Evolutionary conservation across 2,888 invertebrate species (phyloP).

Genomic region (Acanthosoma haemorrhoidale): DNA sequence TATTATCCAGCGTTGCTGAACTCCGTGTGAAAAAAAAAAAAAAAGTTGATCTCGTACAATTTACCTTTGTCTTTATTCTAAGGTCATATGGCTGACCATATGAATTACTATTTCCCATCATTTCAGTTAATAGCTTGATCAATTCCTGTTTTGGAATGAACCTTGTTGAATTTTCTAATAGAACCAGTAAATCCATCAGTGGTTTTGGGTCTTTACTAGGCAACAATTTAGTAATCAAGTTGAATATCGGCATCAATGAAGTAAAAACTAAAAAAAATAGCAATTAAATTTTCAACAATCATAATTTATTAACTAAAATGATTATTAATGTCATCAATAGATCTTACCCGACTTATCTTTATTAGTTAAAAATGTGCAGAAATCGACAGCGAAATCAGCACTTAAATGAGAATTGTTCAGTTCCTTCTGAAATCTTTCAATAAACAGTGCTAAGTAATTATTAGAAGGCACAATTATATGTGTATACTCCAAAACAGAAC

Average conservation of each 20-base stretch:
- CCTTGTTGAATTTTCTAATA: not conserved
- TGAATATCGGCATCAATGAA: conserved; percentile 9
- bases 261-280: conserved; percentile 4
- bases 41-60: too few relatives aligned
- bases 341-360: conserved; percentile 15
- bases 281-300: not conserved
- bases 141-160: conserved; percentile 3
- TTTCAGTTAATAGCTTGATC: conserved; percentile 1
- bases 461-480: not conserved
- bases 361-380: not conserved
- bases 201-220: conserved; percentile 16
- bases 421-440: not conserved
- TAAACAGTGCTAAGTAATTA: not conserved
- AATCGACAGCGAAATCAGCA: not conserved
- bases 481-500: not conserved
- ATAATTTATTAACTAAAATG: not conserved
- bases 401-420: not conserved
- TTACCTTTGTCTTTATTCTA: conserved; percentile 26
- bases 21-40: too few relatives aligned
- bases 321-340: not conserved
- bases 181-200: conserved; percentile 16
- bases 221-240: not conserved
- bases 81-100: conserved; percentile 22
- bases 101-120: conserved; percentile 7
- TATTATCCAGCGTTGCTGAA: too few relatives aligned